These are phyloP conservation scores for Henicopernis longicauda DNA, from an alignment of 2,113 vertebrate genomes.

Conservation along the genomic window DNA sequence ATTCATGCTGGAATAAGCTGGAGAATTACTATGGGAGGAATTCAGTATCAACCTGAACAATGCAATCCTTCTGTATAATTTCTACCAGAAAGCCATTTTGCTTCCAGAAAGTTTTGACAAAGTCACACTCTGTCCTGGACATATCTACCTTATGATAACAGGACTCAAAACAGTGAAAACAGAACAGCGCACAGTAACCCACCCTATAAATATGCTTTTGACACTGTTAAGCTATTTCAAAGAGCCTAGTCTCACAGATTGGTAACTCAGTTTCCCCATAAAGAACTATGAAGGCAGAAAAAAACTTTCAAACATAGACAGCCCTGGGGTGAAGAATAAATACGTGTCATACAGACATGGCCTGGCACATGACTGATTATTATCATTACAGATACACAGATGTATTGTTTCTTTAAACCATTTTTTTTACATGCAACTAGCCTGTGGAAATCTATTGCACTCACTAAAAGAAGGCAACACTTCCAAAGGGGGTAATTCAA, in stretches of 20 bases:
- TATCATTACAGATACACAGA: background rate
- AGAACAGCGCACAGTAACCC: background rate
- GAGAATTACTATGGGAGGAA: background rate
- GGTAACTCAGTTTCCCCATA: background rate
- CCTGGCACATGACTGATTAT: background rate
- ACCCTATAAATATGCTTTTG: background rate
- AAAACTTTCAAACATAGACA: background rate
- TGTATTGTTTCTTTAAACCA: background rate
- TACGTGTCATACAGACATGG: background rate
- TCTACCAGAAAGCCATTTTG: background rate
- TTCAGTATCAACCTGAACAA: background rate
- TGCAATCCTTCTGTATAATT: background rate
- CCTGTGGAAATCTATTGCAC: slow-evolving; percentile 13
- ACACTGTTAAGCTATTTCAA: background rate
- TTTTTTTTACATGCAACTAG: background rate
- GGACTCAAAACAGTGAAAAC: background rate
- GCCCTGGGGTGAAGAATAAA: slow-evolving; percentile 14
- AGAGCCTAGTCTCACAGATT: rapidly evolving
- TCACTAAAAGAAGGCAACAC: slow-evolving; percentile 8
- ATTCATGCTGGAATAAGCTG: background rate
- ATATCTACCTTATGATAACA: background rate
- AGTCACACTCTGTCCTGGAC: background rate
- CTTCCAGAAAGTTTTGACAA: background rate
- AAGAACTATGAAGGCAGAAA: background rate
- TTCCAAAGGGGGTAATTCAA: slow-evolving; percentile 38